Evolutionary conservation across 2,113 vertebrate species (phyloP).

Genomic region (Pteropus alecto): DNA sequence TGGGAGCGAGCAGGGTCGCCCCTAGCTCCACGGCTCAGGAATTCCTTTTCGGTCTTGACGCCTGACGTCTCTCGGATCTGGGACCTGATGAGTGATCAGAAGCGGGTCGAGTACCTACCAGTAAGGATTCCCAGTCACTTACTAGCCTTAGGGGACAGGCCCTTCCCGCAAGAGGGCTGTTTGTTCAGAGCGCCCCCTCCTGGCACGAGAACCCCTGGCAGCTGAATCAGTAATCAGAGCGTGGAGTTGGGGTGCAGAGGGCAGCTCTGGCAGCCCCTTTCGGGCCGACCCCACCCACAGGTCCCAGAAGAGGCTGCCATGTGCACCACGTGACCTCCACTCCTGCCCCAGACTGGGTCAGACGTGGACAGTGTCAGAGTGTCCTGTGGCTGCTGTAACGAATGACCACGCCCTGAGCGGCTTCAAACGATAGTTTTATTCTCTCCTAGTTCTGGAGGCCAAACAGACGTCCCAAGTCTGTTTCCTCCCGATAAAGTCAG

Average conservation of each 20-base stretch:
- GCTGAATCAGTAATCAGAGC: fast-evolving
- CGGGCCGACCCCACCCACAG: fast-evolving
- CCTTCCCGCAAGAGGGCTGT: neutral
- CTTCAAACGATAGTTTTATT: fast-evolving
- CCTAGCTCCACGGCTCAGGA: neutral
- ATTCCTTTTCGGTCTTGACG: neutral
- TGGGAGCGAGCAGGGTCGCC: neutral
- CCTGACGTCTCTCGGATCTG: fast-evolving
- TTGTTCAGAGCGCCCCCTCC: neutral
- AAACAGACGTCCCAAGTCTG: neutral
- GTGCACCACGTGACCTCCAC: fast-evolving
- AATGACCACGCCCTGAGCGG: fast-evolving
- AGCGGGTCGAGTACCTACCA: neutral
- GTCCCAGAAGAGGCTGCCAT: neutral
- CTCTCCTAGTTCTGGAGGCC: neutral
- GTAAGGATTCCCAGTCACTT: neutral
- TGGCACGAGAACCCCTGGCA: neutral
- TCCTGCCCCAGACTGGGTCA: neutral
- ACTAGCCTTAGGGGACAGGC: no score
- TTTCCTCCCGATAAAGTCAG: neutral
- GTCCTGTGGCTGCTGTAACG: neutral
- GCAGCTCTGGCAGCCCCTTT: no score
- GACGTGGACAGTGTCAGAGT: fast-evolving
- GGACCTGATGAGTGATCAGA: fast-evolving
- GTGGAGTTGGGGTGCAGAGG: fast-evolving